A percentile compares a stretch with the other conserved stretches of the same genome.
Conservation (phyloP, 2,113 vertebrate species). For the Thryonomys swinderianus region DNA sequence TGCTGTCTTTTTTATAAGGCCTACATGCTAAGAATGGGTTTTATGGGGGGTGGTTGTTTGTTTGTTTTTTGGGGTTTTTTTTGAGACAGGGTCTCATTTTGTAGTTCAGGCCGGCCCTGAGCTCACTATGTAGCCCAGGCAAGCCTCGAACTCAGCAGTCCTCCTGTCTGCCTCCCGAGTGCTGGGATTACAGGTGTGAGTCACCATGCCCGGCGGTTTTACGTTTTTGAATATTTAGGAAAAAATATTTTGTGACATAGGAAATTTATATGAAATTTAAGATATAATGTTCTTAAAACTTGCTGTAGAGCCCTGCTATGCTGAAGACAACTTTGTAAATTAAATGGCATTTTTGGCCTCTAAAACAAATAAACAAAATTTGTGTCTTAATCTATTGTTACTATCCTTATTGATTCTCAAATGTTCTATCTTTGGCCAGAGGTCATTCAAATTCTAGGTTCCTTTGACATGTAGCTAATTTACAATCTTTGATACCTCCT, state of each 20-base stretch:
- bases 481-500: neutral
- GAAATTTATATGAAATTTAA: slow-evolving; percentile 45
- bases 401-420: neutral
- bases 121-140: too few relatives aligned
- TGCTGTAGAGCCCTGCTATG: neutral
- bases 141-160: too few relatives aligned
- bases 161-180: too few relatives aligned
- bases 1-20: neutral
- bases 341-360: neutral
- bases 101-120: too few relatives aligned
- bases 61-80: too few relatives aligned
- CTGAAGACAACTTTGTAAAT: neutral
- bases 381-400: slow-evolving; percentile 9
- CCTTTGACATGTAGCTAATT: neutral
- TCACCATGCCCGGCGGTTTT: too few relatives aligned
- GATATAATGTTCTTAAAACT: neutral
- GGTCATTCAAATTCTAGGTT: neutral
- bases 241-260: neutral
- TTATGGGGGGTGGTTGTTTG: too few relatives aligned
- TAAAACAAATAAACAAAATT: neutral
- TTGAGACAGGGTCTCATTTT: too few relatives aligned
- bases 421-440: neutral
- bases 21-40: neutral
- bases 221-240: slow-evolving; percentile 1
- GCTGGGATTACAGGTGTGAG: too few relatives aligned